A percentile compares a stretch with the other conserved stretches of the same genome.
Evolutionary conservation across 2,113 vertebrate genomes (phyloP).

Genomic region (Onychorhynchus coronatus): DNA sequence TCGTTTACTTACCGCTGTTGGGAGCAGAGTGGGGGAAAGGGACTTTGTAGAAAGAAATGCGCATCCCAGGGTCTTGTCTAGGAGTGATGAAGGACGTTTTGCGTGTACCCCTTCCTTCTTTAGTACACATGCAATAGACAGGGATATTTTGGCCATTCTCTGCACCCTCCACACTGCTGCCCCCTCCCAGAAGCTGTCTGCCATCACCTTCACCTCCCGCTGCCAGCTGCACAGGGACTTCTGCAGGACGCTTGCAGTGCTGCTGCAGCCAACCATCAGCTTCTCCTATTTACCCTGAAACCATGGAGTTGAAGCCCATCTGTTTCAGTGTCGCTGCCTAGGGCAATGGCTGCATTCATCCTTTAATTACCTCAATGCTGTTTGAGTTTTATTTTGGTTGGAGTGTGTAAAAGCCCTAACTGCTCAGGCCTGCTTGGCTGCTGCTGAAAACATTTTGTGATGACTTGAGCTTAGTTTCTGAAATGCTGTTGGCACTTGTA

Average conservation of each 20-base stretch:
- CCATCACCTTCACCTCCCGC: neutral
- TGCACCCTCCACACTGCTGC: neutral
- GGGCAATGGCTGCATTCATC: neutral
- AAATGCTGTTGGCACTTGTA: slow-evolving; percentile 1
- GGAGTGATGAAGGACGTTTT: neutral
- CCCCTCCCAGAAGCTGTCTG: neutral
- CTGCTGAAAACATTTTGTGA: neutral
- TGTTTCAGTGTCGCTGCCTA: neutral
- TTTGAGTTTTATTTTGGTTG: slow-evolving; percentile 36
- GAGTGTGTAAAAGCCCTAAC: neutral
- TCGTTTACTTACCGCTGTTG: accelerated
- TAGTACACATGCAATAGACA: accelerated
- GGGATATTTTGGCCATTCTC: neutral
- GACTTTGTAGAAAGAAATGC: neutral
- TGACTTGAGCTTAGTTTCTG: slow-evolving; percentile 15
- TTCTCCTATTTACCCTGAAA: neutral
- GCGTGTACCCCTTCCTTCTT: neutral
- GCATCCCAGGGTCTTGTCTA: neutral
- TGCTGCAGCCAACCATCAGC: neutral
- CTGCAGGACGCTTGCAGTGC: neutral
- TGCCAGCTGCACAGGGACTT: neutral
- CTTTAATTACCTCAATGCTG: slow-evolving; percentile 17
- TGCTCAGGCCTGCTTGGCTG: neutral
- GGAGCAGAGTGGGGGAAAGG: neutral
- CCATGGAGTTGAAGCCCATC: neutral